Conservation (phyloP, 1,140 invertebrate genomes). For the Drosophila sechellia region DNA sequence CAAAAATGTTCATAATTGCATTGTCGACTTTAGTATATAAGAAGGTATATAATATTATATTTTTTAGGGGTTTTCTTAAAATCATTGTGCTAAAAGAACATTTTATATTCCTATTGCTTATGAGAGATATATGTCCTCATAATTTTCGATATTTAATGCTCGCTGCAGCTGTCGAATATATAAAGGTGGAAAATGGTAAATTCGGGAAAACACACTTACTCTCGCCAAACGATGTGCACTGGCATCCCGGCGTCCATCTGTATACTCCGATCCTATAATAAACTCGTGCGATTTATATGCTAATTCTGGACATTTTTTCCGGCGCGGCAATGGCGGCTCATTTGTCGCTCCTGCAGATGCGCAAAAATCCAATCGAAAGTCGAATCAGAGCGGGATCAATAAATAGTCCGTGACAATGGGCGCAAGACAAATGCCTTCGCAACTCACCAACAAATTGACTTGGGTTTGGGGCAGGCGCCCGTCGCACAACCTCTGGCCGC, state of each 20-base stretch:
- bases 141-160: background rate
- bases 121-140: background rate
- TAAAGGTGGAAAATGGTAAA: background rate
- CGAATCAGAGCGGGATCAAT: conserved; percentile 32
- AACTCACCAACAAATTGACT: conserved; percentile 85
- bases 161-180: background rate
- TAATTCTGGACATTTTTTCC: conserved; percentile 94
- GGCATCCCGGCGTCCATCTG: conserved; percentile 78
- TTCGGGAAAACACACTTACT: conserved; percentile 54
- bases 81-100: too few species aligned
- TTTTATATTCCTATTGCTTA: background rate
- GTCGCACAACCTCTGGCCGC: conserved; percentile 87
- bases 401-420: conserved; percentile 28
- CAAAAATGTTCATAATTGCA: conserved; percentile 2
- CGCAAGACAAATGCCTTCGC: conserved; percentile 23
- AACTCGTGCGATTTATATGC: conserved; percentile 93
- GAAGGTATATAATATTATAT: too few species aligned
- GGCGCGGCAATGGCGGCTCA: conserved; percentile 92
- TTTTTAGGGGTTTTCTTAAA: too few species aligned
- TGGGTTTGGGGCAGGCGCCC: conserved; percentile 86
- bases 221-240: conserved; percentile 77
- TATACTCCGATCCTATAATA: conserved; percentile 87
- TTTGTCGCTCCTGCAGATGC: conserved; percentile 84
- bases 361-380: conserved; percentile 10
- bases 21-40: background rate